phyloP scores from a whole-genome alignment of 2,113 vertebrate genomes.

The Cryptomyrus ogoouensis region DNA sequence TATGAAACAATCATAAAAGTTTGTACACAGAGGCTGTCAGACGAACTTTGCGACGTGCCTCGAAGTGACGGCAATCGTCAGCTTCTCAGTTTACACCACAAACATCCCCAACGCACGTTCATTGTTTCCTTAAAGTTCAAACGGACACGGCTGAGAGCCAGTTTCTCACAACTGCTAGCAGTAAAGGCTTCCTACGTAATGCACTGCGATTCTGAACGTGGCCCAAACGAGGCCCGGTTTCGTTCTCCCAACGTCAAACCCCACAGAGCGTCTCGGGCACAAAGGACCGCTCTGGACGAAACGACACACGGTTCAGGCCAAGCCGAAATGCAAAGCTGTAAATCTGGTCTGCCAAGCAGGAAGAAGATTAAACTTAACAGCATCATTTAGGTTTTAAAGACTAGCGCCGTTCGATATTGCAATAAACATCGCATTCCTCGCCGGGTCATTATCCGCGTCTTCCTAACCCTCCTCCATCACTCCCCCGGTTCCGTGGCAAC shows the following conservation, averaged over 20 bases:
- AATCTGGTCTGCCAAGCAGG: neutral
- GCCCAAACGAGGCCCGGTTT: neutral
- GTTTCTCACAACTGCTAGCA: neutral
- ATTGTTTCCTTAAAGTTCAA: neutral
- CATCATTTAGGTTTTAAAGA: neutral
- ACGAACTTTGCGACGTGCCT: neutral
- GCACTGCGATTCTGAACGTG: neutral
- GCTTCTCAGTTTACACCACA: neutral
- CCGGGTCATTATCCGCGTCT: neutral
- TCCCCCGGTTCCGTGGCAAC: neutral
- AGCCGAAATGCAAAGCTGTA: neutral
- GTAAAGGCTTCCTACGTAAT: neutral
- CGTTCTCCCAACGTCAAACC: neutral
- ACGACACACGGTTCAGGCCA: neutral
- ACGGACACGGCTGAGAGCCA: neutral
- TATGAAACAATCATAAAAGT: neutral
- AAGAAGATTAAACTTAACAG: constrained; percentile 1
- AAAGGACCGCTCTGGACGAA: neutral
- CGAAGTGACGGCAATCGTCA: neutral
- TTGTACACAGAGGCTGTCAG: neutral
- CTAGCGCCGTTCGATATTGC: neutral
- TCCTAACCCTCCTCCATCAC: neutral
- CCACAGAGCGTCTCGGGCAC: neutral
- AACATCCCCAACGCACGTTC: neutral
- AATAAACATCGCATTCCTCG: neutral